Evolutionary conservation across 2,888 invertebrate species (phyloP).

Genomic region (Apotomis turbidana): DNA sequence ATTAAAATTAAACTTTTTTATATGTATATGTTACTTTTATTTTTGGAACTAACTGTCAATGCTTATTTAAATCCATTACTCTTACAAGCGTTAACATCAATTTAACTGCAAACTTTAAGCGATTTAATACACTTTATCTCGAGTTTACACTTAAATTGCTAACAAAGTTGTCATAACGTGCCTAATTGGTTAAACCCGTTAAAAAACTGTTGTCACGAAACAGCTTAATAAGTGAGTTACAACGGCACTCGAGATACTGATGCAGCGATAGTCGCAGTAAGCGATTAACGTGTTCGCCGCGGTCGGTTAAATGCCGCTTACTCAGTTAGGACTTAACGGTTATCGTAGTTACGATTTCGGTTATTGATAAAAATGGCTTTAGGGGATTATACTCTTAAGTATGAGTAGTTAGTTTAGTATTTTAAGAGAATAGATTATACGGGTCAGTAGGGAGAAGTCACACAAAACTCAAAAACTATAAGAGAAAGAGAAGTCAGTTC

Average conservation of each 20-base stretch:
- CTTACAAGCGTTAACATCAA: not conserved
- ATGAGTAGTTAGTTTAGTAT: too few species aligned
- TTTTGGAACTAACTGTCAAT: too few species aligned
- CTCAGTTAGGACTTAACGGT: slow-evolving; percentile 3
- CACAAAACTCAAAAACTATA: too few species aligned
- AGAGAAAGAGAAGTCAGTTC: too few species aligned
- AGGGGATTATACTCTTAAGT: not conserved
- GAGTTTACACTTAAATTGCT: not conserved
- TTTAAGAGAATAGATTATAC: too few species aligned
- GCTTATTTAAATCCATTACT: too few species aligned
- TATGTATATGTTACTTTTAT: too few species aligned
- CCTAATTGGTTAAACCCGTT: slow-evolving; percentile 30
- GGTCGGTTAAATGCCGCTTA: slow-evolving; percentile 31
- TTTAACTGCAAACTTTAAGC: not conserved
- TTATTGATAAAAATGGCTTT: slow-evolving; percentile 12
- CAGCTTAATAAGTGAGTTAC: slow-evolving; percentile 26
- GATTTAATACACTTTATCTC: not conserved
- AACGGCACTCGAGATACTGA: slow-evolving; percentile 30
- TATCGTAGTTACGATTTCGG: slow-evolving; percentile 11
- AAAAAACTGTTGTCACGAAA: slow-evolving; percentile 28
- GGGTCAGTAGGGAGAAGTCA: too few species aligned
- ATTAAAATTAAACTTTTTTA: too few species aligned
- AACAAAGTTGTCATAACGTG: slow-evolving; percentile 10
- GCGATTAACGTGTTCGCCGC: slow-evolving; percentile 37
- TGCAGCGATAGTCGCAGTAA: slow-evolving; percentile 26